These are phyloP conservation scores for Pomatorhinus ruficollis DNA, from an alignment of 2,113 vertebrate species.

Conservation along the genomic window DNA sequence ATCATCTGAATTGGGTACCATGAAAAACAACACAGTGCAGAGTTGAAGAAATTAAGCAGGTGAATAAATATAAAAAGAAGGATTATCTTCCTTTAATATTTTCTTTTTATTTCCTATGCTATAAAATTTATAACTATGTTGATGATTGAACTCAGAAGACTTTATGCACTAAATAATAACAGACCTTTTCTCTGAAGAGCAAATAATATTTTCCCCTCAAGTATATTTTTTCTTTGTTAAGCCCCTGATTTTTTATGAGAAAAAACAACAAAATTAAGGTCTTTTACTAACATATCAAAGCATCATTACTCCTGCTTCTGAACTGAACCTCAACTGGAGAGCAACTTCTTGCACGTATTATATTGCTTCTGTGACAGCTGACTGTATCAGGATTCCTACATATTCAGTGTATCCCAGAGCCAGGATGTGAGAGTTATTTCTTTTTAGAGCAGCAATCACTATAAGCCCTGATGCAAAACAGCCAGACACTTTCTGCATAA, in stretches of 20 bases:
- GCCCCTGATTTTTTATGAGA: background rate
- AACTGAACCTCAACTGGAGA: background rate
- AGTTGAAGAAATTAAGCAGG: background rate
- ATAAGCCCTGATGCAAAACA: background rate
- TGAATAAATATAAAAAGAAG: background rate
- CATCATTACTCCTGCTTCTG: background rate
- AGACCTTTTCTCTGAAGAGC: background rate
- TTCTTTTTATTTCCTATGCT: background rate
- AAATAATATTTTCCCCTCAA: background rate
- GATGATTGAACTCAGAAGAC: background rate
- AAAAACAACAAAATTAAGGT: background rate
- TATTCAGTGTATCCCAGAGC: background rate
- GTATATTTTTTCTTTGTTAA: background rate
- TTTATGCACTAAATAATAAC: background rate
- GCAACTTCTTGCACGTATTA: background rate
- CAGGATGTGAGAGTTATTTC: background rate
- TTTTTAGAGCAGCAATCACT: background rate
- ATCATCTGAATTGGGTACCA: background rate
- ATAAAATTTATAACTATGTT: background rate
- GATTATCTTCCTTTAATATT: background rate
- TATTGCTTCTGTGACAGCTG: background rate
- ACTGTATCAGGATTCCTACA: background rate
- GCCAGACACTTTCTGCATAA: background rate
- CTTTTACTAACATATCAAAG: background rate
- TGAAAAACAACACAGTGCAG: background rate